Evolutionary conservation across 2,113 vertebrate species (phyloP), one percentile per base, ranked within the genome.

Genomic region (Pterocles burchelli): DNA sequence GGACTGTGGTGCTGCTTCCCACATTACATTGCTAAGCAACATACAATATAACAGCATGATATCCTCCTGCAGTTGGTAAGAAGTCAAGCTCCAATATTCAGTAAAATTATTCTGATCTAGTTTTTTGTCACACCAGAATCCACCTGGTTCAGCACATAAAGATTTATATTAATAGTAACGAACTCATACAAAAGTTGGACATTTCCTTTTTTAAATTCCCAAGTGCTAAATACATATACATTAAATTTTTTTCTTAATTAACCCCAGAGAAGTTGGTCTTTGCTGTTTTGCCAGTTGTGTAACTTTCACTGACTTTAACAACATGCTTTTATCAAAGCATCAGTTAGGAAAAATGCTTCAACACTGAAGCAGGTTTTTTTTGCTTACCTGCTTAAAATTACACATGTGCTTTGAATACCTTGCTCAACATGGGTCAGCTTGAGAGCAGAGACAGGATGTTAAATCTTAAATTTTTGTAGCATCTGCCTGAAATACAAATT

Each of bases 21-120:
- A 93, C 95, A 86, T 95, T 81, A 67, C 93, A 97, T 97, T 97
- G 96, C 96, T 96, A 96, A 97, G 96, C 96, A 96, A 97, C 96
- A 93, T 96, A 96, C 95, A 97, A 95, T 96, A 65, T 58, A 97
- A 94, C 96, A 96, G 96, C 96, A 72, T 94, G 96, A 94, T 87
- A 86, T 74, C 70, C 89, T 95, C 61, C 93, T 92, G 95, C 93
- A 62, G 76, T 67, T 93, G 95, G 90, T 62, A 81, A 90, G 74
- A 88, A 93, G 86, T 96, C 95, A 94, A 79, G 88, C 90, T 94
- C 83, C 77, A 84, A 67, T 68, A 80, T 92, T 91, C 88, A 85
- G 76, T 75, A 41, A 90, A 95, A 92, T 90, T 58, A 67, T 90
- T 93, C 89, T 88, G 62, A 83, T 94, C 85, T 95, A 33, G 82